A percentile compares a stretch with the other conserved stretches of the same genome.
phyloP scores from a whole-genome alignment of 2,113 vertebrate species.

The Ceuthmochares aereus region DNA sequence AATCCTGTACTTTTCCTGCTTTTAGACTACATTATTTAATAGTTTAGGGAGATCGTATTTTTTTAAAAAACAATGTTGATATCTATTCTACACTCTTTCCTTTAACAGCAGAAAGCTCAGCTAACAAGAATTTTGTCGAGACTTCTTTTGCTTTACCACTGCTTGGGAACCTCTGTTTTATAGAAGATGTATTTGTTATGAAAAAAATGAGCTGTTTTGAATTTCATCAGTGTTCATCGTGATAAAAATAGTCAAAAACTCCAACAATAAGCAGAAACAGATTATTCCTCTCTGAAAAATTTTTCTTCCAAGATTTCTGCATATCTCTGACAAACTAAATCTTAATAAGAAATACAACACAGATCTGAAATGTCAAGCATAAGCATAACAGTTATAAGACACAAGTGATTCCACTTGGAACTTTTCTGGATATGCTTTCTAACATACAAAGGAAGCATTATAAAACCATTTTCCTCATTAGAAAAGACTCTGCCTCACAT shows the following conservation, averaged over 20 bases:
- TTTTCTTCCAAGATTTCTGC: not conserved
- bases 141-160: not conserved
- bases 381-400: not conserved
- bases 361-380: not conserved
- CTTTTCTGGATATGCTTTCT: not conserved
- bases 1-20: not conserved
- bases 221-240: not conserved
- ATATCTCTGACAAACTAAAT: not conserved
- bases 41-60: not conserved
- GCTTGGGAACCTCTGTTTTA: not conserved
- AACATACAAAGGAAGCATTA: not conserved
- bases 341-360: not conserved
- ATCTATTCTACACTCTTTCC: not conserved
- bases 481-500: not conserved
- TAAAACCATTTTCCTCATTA: not conserved
- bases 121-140: not conserved
- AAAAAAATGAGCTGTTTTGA: not conserved
- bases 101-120: not conserved
- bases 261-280: not conserved
- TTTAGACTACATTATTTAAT: not conserved
- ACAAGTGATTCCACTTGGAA: not conserved
- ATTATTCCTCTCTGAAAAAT: not conserved
- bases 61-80: not conserved
- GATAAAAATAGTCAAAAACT: not conserved
- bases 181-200: not conserved